These are phyloP conservation scores for Sycobia sp. DNA, from an alignment of 1,140 invertebrate species.

Conservation along the genomic window DNA sequence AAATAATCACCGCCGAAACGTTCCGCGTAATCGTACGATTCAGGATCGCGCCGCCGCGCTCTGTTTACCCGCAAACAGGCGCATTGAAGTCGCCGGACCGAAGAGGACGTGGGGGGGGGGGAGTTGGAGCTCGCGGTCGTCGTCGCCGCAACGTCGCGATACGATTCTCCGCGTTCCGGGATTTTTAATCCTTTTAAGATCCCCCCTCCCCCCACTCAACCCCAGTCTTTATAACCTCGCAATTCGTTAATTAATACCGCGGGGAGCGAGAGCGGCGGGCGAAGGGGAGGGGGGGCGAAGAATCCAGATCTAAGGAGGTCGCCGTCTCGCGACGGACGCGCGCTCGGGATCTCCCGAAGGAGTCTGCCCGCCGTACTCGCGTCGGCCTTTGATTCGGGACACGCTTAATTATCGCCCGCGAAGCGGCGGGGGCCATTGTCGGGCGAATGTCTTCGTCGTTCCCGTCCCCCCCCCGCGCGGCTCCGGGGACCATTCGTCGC, in stretches of 20 bases:
- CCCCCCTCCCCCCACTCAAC: too few relatives aligned
- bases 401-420: too few relatives aligned
- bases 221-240: too few relatives aligned
- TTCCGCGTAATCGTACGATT: background rate
- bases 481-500: background rate
- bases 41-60: background rate
- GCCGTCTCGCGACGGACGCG: too few relatives aligned
- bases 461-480: too few relatives aligned
- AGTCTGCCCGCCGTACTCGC: too few relatives aligned
- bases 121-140: background rate
- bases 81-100: slow-evolving; percentile 26
- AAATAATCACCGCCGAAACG: background rate
- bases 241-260: slow-evolving; percentile 33
- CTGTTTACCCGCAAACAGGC: background rate
- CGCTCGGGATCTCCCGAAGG: too few relatives aligned
- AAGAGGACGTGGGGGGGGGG: too few relatives aligned
- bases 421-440: too few relatives aligned
- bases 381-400: slow-evolving; percentile 15
- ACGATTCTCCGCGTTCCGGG: slow-evolving; percentile 3
- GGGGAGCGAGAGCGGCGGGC: background rate
- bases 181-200: slow-evolving; percentile 29
- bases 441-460: too few relatives aligned
- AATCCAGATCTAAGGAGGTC: too few relatives aligned
- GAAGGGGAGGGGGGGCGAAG: too few relatives aligned
- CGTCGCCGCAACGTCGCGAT: background rate